Percentiles rank a stretch among this genome's conserved stretches.
phyloP scores from a whole-genome alignment of 2,888 invertebrate genomes.

The Nomada lathburiana region DNA sequence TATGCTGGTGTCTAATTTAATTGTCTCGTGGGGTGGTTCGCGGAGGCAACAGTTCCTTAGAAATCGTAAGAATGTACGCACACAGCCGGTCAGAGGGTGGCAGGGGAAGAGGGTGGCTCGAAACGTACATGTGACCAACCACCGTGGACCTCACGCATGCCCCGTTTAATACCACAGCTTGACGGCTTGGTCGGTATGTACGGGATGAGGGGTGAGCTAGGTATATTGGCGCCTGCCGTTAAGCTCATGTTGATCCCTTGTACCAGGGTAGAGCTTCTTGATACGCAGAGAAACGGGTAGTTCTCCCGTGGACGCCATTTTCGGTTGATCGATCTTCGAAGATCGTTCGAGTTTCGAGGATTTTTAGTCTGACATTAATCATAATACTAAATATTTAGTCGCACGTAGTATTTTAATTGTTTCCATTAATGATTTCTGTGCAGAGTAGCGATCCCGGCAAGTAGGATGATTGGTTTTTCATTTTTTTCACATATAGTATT shows the following conservation, averaged over 20 bases:
- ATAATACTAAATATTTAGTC: too few species aligned
- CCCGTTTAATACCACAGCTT: constrained; percentile 78
- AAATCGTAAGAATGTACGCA: constrained; percentile 65
- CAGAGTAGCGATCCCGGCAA: too few species aligned
- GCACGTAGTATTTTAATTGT: too few species aligned
- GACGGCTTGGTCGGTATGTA: constrained; percentile 73
- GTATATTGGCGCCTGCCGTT: constrained; percentile 81
- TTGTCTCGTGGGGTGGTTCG: constrained; percentile 18
- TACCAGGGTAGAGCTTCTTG: constrained; percentile 71
- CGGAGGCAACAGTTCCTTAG: constrained; percentile 56
- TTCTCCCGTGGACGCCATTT: constrained; percentile 52
- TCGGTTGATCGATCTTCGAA: constrained; percentile 16
- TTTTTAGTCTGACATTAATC: background rate
- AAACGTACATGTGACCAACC: constrained; percentile 70
- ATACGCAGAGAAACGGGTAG: constrained; percentile 60
- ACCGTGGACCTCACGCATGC: constrained; percentile 75
- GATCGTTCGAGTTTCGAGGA: background rate
- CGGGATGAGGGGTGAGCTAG: constrained; percentile 70
- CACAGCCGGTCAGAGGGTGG: constrained; percentile 18
- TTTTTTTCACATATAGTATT: too few species aligned
- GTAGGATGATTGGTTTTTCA: too few species aligned
- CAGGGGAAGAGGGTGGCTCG: constrained; percentile 32
- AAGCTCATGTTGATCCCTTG: constrained; percentile 79
- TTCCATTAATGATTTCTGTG: too few species aligned
- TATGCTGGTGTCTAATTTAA: constrained; percentile 34